These are phyloP conservation scores for Anthopleura sola DNA, from an alignment of 64 coral and sea anemone species.

Conservation along the genomic window DNA sequence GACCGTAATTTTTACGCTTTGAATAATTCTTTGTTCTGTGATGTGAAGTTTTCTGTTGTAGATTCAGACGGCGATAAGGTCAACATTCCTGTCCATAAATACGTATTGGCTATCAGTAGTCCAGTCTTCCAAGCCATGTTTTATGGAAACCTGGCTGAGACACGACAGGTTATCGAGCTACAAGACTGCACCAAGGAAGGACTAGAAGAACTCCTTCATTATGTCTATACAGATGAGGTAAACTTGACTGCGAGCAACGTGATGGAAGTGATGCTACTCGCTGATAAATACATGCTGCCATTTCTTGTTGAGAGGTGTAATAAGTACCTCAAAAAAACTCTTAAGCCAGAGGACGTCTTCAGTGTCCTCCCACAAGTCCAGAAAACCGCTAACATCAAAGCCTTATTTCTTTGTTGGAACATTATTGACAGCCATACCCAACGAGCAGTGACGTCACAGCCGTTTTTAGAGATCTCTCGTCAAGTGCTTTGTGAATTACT, in stretches of 20 bases:
- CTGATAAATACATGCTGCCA: constrained; percentile 62
- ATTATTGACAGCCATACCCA: constrained; percentile 27
- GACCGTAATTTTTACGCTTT: constrained; percentile 13
- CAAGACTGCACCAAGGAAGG: constrained; percentile 20
- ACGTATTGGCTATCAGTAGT: constrained; percentile 32
- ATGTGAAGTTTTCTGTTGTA: constrained; percentile 31
- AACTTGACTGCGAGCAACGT: constrained; percentile 26
- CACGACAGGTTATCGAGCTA: not conserved
- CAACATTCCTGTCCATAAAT: constrained; percentile 31
- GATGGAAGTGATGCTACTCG: constrained; percentile 51
- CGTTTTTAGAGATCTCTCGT: constrained; percentile 20
- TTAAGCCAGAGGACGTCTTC: constrained; percentile 35
- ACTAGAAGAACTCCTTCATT: constrained; percentile 9
- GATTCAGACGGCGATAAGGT: not conserved
- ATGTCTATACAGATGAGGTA: constrained; percentile 17
- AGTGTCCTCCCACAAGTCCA: constrained; percentile 26
- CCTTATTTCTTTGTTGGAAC: constrained; percentile 30
- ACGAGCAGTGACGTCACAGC: constrained; percentile 14
- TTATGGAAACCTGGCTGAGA: constrained; percentile 26
- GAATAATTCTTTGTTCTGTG: constrained; percentile 34
- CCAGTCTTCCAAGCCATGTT: constrained; percentile 49
- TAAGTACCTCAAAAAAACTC: constrained; percentile 13
- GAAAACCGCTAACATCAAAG: constrained; percentile 18
- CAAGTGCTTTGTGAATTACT: constrained; percentile 13
- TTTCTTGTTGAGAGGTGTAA: constrained; percentile 31